phyloP scores from a whole-genome alignment of 2,113 vertebrate species.

The Formicarius rufipectus region DNA sequence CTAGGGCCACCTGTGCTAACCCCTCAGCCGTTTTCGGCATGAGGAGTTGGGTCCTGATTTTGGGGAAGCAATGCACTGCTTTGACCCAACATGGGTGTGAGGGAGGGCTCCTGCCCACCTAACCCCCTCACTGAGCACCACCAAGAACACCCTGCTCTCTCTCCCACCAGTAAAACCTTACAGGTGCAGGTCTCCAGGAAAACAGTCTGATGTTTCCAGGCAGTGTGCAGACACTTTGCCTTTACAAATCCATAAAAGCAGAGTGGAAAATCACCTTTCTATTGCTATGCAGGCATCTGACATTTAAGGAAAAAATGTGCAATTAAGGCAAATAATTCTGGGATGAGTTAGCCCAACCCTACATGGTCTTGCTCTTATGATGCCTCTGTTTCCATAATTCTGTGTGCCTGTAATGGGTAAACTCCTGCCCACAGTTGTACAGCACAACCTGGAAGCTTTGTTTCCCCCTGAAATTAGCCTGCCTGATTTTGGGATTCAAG shows the following conservation, averaged over 20 bases:
- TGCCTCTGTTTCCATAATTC: neutral
- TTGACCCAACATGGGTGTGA: rapidly evolving
- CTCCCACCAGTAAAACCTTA: neutral
- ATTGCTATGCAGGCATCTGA: neutral
- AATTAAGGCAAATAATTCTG: neutral
- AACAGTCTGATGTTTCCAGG: neutral
- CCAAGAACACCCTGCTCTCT: neutral
- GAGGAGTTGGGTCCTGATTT: neutral
- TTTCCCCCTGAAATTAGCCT: neutral
- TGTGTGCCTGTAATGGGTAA: rapidly evolving
- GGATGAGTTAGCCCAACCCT: neutral
- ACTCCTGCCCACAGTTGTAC: rapidly evolving
- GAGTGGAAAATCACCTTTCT: neutral
- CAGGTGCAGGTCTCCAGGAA: neutral
- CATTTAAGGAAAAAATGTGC: neutral
- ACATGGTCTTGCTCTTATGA: neutral
- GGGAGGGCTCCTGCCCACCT: rapidly evolving
- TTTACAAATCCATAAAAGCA: neutral
- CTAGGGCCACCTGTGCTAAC: neutral
- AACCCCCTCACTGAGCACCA: rapidly evolving
- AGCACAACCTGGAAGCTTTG: neutral
- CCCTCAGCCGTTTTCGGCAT: neutral
- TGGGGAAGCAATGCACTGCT: too few relatives aligned
- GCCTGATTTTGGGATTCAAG: neutral
- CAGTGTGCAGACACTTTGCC: neutral